A percentile compares a stretch with the other conserved stretches of the same genome.
Evolutionary conservation across 2,797 vertebrate genomes (phyloP).

Genomic region (Mus spretus): DNA sequence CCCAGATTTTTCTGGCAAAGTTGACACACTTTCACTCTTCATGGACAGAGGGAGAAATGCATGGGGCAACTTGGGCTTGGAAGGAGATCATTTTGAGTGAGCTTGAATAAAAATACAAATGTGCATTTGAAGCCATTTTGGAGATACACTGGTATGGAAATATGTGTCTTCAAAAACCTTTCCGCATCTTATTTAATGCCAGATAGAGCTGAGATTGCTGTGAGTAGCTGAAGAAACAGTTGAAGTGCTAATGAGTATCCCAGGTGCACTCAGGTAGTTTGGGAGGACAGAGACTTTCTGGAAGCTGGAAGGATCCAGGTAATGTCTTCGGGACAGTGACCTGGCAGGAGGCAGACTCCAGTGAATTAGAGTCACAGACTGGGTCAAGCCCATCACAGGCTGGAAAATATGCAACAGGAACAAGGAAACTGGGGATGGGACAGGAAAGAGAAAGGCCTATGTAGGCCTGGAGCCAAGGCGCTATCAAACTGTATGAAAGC

Average conservation of each 20-base stretch:
- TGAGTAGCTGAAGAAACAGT: conserved; percentile 37
- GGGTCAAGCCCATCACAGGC: background rate
- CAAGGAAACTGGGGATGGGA: background rate
- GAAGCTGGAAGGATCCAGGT: background rate
- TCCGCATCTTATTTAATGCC: conserved; percentile 17
- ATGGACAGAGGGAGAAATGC: conserved; percentile 15
- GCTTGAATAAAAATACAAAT: conserved; percentile 57
- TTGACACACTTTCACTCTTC: conserved; percentile 3
- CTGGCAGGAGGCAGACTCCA: background rate
- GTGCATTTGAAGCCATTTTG: conserved; percentile 28
- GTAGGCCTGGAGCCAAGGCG: background rate
- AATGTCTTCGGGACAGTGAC: background rate
- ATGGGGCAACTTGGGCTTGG: background rate
- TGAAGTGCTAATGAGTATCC: conserved; percentile 30
- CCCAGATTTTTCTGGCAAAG: conserved; percentile 71
- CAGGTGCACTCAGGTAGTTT: conserved; percentile 9
- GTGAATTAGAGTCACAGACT: background rate
- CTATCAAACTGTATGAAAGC: background rate
- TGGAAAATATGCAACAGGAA: background rate
- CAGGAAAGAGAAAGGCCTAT: background rate
- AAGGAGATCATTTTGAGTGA: conserved; percentile 46
- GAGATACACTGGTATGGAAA: conserved; percentile 49
- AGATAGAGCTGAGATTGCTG: conserved; percentile 45
- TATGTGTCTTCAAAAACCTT: background rate
- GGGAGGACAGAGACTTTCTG: background rate